Conservation (phyloP, 1,140 invertebrate species). For the Bombus vancouverensis region DNA sequence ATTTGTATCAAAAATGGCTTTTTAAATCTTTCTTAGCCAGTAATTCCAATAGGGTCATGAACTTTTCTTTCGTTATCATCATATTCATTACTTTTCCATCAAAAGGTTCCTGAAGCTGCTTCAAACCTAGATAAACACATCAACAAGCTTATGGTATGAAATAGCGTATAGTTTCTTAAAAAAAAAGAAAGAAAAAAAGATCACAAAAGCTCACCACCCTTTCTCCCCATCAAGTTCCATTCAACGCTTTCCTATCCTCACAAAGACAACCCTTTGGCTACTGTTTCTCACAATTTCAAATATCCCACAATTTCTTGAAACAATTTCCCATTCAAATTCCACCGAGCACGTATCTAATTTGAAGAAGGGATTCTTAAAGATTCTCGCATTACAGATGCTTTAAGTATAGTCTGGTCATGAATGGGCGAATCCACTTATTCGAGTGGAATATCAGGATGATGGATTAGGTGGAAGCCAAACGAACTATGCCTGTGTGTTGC, state of each 20-base stretch:
- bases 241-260: neutral
- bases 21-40: no score
- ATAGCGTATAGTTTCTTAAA: neutral
- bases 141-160: neutral
- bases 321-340: no score
- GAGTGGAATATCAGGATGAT: neutral
- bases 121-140: no score
- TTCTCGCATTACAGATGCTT: no score
- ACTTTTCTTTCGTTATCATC: no score
- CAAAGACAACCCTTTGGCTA: neutral
- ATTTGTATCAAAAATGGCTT: no score
- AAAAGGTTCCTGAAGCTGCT: no score
- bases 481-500: slow-evolving; percentile 65
- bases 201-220: neutral
- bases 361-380: neutral
- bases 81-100: no score
- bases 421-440: neutral
- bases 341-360: no score
- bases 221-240: neutral
- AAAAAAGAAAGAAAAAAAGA: no score
- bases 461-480: slow-evolving; percentile 14
- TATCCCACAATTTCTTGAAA: neutral
- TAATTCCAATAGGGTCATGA: no score
- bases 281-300: neutral
- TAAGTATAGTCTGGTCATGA: neutral